Evolutionary conservation across 1,140 invertebrate species (phyloP), one percentile per base, ranked within the genome.

Genomic region (Lasioglossum baleicum): DNA sequence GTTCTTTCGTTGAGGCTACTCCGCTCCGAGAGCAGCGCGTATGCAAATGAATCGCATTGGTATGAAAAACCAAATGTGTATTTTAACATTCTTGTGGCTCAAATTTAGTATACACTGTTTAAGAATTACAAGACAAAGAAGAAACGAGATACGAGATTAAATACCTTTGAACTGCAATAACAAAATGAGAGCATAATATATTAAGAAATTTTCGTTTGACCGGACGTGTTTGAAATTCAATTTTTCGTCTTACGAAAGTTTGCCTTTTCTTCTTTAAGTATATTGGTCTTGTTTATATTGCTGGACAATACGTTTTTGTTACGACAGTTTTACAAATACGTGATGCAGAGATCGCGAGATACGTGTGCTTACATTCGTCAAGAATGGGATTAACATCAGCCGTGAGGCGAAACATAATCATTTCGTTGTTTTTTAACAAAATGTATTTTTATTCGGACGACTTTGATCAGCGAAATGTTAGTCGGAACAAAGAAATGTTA

Each of bases 391-490:
- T 44, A 72, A 11, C 42, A 15, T 61, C 63, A 31, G 15, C 11
- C 15, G 56, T 20, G 7, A 68, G 40, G 40, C 5, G 35, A 76
- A 74, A 67, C 26, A 26, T 3, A 20, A 48, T 51, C 11, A 26
- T 73, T 73, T 73, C 64, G 70, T 42, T 51, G 6, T 53, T 63
- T 73, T 53, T 56, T 53, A 15, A 17, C 26, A 35, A 66, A 71
- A 26, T 65, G 20, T 67, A 66, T 60, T 58, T 72, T 51, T 15
- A 81, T 76, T 81, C 20, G 53, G 17, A 82, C 56, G 67, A n/a
- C 48, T n/a, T 74, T 82, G 35, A 80, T 73, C n/a, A 48, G 31
- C 10, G 69, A 80, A 66, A 64, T 35, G 63, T 71, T 53, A 61
- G 51, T 53, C 51, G 17, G 17, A 53, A 53, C 69, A 72, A 56